A percentile compares a stretch with the other conserved stretches of the same genome.
Evolutionary conservation across 2,888 invertebrate genomes (phyloP).

Genomic region (Cosmopolites sordidus): DNA sequence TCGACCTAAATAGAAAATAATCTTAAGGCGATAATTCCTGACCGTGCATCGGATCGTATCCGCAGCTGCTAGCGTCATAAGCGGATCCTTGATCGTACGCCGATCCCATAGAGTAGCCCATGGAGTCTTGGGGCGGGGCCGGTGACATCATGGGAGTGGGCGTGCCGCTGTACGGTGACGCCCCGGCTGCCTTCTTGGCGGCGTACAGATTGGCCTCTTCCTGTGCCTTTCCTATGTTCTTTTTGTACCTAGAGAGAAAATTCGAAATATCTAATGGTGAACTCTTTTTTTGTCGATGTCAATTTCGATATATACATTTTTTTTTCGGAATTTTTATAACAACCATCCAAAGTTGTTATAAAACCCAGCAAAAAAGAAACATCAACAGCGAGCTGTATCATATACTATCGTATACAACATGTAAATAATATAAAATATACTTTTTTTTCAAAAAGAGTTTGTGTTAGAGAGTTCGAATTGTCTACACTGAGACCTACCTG

Average conservation of each 20-base stretch:
- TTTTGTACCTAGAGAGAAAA: constrained; percentile 73
- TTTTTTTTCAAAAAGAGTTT: constrained; percentile 19
- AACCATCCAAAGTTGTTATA: no score
- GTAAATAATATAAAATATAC: background rate
- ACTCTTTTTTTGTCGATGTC: constrained; percentile 8
- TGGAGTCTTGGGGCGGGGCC: constrained; percentile 86
- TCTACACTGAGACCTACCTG: constrained; percentile 23
- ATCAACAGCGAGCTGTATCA: background rate
- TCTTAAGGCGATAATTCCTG: constrained; percentile 69
- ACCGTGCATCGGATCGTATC: constrained; percentile 84
- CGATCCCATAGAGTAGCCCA: constrained; percentile 90
- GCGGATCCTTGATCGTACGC: constrained; percentile 86
- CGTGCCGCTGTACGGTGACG: constrained; percentile 71
- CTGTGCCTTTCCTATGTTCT: constrained; percentile 99
- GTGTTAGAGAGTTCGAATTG: constrained; percentile 26
- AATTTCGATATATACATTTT: background rate
- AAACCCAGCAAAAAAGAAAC: constrained; percentile 2
- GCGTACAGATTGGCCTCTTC: constrained; percentile 99
- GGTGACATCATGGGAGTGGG: constrained; percentile 95
- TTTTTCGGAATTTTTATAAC: no score
- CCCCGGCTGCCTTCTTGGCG: constrained; percentile 93
- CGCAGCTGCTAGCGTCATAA: constrained; percentile 86
- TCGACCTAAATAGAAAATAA: background rate
- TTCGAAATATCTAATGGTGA: constrained; percentile 24
- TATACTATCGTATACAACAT: background rate